phyloP scores from a whole-genome alignment of 1,140 invertebrate species.

The Lordiphosa clarofinis region DNA sequence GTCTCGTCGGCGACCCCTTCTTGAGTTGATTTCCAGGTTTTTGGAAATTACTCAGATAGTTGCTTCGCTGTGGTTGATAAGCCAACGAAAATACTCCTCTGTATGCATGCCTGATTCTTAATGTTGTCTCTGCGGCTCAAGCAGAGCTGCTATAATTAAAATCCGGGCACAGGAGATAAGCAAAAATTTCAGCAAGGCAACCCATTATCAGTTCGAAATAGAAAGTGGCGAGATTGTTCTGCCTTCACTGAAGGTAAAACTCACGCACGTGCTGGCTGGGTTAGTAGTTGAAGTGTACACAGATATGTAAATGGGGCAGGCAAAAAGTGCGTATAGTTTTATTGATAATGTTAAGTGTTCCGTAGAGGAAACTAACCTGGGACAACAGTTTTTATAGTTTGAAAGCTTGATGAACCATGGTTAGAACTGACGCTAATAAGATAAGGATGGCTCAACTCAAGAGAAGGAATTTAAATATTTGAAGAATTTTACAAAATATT shows the following conservation, averaged over 20 bases:
- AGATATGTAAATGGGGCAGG: conserved; percentile 36
- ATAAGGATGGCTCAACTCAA: too few species aligned
- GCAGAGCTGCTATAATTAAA: conserved; percentile 34
- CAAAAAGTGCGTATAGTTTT: conserved; percentile 49
- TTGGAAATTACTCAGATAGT: conserved; percentile 54
- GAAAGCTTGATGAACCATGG: too few species aligned
- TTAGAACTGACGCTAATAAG: too few species aligned
- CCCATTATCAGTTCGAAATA: conserved; percentile 33
- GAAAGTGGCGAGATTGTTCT: conserved; percentile 8
- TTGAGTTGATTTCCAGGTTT: conserved; percentile 18
- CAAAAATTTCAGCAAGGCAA: conserved; percentile 20
- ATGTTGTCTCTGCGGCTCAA: conserved; percentile 30
- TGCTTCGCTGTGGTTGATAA: conserved; percentile 42
- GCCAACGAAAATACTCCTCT: conserved; percentile 4
- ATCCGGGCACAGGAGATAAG: conserved; percentile 48
- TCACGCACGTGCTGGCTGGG: conserved; percentile 16
- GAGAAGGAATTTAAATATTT: too few species aligned
- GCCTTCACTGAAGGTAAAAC: not conserved
- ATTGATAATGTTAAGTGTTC: conserved; percentile 35
- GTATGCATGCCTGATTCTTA: conserved; percentile 2
- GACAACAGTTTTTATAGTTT: conserved; percentile 15
- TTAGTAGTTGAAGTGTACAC: conserved; percentile 1
- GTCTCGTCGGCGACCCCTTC: conserved; percentile 16
- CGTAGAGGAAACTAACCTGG: conserved; percentile 48
- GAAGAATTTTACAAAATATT: too few species aligned